Base-by-base conservation (phyloP, 2,888 invertebrate species). In the Leptinotarsa haldemani region DNA sequence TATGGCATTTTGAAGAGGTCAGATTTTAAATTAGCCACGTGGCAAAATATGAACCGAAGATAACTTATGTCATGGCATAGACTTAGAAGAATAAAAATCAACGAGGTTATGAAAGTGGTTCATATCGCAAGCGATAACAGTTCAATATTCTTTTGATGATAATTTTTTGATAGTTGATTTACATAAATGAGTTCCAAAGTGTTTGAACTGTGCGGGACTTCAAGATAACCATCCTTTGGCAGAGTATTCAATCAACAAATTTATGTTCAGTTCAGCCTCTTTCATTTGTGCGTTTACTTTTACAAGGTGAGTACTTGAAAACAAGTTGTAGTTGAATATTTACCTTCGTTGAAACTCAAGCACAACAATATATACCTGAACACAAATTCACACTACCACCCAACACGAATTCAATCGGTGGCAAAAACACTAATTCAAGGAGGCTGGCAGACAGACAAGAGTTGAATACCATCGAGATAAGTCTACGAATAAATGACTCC, bases 1-100 rank as follows among this genome's bases (percentile, higher is more conserved):
- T 56, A 25, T 56, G 56, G 56, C 56, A 56, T 56, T 56, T 56
- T 20, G 22, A 56, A 56, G 56, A 56, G 56, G 56, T 56, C 56
- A 56, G 56, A 20, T 56, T 4, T 1, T 56, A 20, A 56, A 22
- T 20, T 15, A 16, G 56, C 56, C 56, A 22, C 56, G 56, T 56
- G 56, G 22, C 22, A 56, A 25, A 18, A 22, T 56, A 22, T 20
- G 22, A 22, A 15, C 20, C 9, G 15, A 22, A 13, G 20, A 56
- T 56, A 20, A 56, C 20, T 22, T 56, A 4, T 50, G n/a, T 22
- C 15, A 0, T 50, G 5, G 2, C 50, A 50, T 15, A 50, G 50
- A 50, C n/a, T n/a, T 4, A 50, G 15, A 50, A 16, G 50, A 50
- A 50, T 50, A 50, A 50, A 50, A 50, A n/a, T 16, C 15, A 50